Conservation (phyloP, 2,888 invertebrate species). For the Scaptomyza reducta region DNA sequence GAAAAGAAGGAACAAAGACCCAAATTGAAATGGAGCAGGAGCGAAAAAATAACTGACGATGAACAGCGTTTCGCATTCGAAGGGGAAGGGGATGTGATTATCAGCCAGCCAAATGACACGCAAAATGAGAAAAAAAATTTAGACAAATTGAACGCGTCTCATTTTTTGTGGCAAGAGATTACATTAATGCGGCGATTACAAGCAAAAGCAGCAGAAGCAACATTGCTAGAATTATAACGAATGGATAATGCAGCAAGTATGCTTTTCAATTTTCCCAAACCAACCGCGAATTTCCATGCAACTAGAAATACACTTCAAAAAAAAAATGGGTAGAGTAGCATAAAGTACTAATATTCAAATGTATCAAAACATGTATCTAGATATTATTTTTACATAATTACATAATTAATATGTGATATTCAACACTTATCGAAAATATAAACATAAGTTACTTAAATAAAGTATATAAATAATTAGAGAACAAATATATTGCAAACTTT, state of each 20-base stretch:
- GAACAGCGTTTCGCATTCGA: constrained; percentile 47
- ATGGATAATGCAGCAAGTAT: constrained; percentile 59
- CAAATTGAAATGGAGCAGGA: constrained; percentile 10
- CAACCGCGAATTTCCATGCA: constrained; percentile 11
- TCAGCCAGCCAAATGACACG: background rate
- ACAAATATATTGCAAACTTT: no score
- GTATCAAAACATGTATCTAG: no score
- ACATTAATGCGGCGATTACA: constrained; percentile 68
- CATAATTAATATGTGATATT: no score
- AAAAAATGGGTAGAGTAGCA: background rate
- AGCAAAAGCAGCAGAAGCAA: constrained; percentile 16
- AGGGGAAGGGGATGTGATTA: background rate
- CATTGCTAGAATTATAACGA: constrained; percentile 47
- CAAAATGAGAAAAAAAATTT: no score
- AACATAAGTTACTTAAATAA: no score
- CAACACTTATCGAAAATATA: no score
- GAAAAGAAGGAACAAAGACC: background rate
- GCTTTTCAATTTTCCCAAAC: constrained; percentile 55
- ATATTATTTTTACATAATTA: no score
- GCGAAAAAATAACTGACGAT: background rate
- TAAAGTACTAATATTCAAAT: no score
- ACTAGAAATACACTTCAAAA: constrained; percentile 2
- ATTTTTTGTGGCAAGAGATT: constrained; percentile 65
- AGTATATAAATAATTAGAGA: no score
- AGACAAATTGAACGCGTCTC: constrained; percentile 27